phyloP scores from a whole-genome alignment of 1,140 invertebrate genomes.

The Nixonia krombeini region DNA sequence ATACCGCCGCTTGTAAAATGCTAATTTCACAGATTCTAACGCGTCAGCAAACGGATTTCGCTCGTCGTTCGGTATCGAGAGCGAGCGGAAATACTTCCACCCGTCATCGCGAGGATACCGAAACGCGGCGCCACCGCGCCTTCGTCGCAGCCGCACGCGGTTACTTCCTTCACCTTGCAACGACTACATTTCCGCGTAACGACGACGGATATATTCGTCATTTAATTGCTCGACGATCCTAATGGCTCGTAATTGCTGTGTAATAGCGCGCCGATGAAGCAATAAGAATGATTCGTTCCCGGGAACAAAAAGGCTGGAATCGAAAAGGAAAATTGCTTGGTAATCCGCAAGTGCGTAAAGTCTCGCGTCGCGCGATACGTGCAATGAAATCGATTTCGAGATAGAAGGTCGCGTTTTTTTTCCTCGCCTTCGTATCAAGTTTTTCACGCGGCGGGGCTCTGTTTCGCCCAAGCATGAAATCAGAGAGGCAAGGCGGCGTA shows the following conservation, averaged over 20 bases:
- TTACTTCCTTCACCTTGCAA: conserved; percentile 23
- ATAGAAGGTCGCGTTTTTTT: no score
- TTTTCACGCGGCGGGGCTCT: no score
- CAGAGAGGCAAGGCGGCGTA: conserved; percentile 46
- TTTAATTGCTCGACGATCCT: conserved; percentile 52
- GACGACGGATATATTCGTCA: not conserved
- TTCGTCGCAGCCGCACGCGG: no score
- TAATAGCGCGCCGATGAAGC: no score
- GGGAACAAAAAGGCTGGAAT: no score
- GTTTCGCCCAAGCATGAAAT: conserved; percentile 60
- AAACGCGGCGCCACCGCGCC: conserved; percentile 20
- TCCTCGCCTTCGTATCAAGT: no score
- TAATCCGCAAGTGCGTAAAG: no score
- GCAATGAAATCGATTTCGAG: no score
- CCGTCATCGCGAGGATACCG: conserved; percentile 24
- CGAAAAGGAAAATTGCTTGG: no score
- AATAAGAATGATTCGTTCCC: no score
- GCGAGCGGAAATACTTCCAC: conserved; percentile 53
- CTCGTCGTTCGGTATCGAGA: conserved; percentile 37
- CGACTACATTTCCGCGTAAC: not conserved
- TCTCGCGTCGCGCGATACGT: no score
- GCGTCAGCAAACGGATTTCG: conserved; percentile 62
- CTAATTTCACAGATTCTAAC: conserved; percentile 61
- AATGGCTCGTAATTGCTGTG: conserved; percentile 20
- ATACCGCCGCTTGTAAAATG: conserved; percentile 64